A percentile compares a stretch with the other conserved stretches of the same genome.
Conservation (phyloP, 2,113 vertebrate species). For the Aplodontia rufa region DNA sequence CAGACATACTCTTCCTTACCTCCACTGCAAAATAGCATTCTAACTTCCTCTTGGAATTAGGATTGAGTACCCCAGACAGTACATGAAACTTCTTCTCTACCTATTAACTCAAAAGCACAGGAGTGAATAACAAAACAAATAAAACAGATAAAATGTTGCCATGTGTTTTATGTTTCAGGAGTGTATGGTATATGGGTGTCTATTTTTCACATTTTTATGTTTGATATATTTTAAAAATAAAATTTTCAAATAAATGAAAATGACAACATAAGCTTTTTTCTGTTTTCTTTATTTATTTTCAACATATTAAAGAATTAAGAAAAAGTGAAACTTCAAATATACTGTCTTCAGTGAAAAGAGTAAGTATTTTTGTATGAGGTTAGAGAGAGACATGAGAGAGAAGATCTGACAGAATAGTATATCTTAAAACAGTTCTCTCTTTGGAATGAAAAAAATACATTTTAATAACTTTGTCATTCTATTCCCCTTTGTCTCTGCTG, state of each 20-base stretch:
- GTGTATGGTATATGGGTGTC: neutral
- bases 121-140: neutral
- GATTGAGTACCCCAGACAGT: neutral
- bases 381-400: conserved; percentile 10
- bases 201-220: neutral
- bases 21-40: neutral
- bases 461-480: conserved; percentile 47
- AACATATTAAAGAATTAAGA: conserved; percentile 19
- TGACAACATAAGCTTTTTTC: neutral
- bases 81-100: neutral
- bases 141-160: neutral
- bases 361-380: neutral
- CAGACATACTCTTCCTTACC: neutral
- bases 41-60: neutral
- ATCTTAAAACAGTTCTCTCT: conserved; percentile 48
- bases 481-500: conserved; percentile 33
- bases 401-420: neutral
- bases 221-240: neutral
- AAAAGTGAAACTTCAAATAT: conserved; percentile 31
- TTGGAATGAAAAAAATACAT: conserved; percentile 35
- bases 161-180: neutral
- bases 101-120: neutral
- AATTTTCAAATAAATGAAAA: neutral
- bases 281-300: neutral
- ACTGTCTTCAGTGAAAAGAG: neutral